These are phyloP conservation scores for Nephrotoma guestfalica DNA, from an alignment of 2,888 invertebrate species.

Conservation along the genomic window DNA sequence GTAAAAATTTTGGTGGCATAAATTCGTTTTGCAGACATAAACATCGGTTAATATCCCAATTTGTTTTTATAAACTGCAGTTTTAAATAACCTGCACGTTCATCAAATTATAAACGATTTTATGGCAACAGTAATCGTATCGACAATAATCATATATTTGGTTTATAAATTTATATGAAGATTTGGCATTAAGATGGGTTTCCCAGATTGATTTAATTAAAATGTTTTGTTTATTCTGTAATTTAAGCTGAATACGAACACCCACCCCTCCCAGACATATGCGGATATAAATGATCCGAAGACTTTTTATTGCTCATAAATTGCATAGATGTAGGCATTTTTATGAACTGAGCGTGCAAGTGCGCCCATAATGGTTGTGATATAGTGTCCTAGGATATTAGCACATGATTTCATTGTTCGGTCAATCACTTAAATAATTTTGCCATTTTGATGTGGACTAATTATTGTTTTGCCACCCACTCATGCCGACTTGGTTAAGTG, in stretches of 20 bases:
- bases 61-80: not conserved
- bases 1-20: not conserved
- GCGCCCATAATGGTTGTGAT: not conserved
- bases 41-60: not conserved
- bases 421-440: not conserved
- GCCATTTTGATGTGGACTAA: not conserved
- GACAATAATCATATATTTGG: not conserved
- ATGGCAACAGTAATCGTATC: not conserved
- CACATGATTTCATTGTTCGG: not conserved
- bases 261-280: not conserved
- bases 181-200: not conserved
- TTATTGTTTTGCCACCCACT: not conserved
- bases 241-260: not conserved
- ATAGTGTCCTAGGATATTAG: not conserved
- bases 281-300: not conserved
- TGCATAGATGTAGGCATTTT: not conserved
- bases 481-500: not conserved
- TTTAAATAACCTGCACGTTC: not conserved
- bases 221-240: not conserved
- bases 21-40: not conserved
- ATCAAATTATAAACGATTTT: not conserved
- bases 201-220: not conserved
- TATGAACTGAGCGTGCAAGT: not conserved
- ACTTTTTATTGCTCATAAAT: not conserved
- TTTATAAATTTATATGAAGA: not conserved